Base-by-base conservation (phyloP, 2,888 invertebrate species). In the Quadriops clusia region DNA sequence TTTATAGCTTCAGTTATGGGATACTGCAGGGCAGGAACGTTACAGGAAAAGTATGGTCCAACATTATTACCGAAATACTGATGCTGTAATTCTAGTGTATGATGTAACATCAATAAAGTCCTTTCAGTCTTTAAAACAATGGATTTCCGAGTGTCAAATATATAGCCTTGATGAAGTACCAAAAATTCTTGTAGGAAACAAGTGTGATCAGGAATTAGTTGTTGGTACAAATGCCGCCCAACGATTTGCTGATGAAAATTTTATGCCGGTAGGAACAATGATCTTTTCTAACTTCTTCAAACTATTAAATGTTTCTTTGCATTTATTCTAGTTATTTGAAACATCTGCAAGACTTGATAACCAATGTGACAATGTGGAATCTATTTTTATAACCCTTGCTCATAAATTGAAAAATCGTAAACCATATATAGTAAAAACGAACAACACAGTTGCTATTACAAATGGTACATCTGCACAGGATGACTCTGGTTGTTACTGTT, bases 71-170 rank as follows among this genome's bases (percentile, higher is more conserved):
- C 65, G 83, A 32, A 84, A 84, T 57, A 79, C 79, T 2, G 74
- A 83, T 56, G 83, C 84, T n/a, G 77, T 85, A n/a, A 76, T 85
- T 26, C 77, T 84, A 49, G 82, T 83, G 1, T 85, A 83, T 60
- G 84, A 85, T 61, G 75, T 84, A 32, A 80, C 80, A 5, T 79
- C 71, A 47, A 62, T 68, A 3, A 61, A 65, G 25, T 73, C 78
- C 2, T 60, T 63, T 5, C 54, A 71, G 64, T 69, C 71, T 2
- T 67, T 86, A 52, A 68, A 72, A 3, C 68, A 69, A 28, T 86
- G 85, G 85, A 74, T 85, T 50, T 70, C 71, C 12, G 84, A 85
- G 53, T 79, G 82, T 46, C 72, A 79, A 46, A 65, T 67, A 5
- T 73, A 83, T 49, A 72, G 73, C 29, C 58, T 78, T 33, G 67